Evolutionary conservation across 2,888 invertebrate species (phyloP), one percentile per base, ranked within the genome.

Genomic region (Chymomyza procnemis): DNA sequence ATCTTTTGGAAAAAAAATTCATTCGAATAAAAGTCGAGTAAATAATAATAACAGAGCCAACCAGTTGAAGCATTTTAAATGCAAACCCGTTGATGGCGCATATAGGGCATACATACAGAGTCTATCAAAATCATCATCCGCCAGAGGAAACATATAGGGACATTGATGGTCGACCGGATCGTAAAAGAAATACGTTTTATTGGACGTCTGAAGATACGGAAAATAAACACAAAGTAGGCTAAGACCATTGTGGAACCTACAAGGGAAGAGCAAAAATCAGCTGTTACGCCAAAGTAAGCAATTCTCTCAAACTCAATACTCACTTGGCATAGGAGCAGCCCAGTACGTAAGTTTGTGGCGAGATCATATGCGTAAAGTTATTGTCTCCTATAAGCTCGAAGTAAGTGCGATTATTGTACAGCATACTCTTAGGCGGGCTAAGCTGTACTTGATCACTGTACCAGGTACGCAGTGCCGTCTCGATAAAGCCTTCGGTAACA

Each of bases 341-440:
- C 18, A 61, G 18, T 9, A 26, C 18, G 4, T 26, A 18, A 8
- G 52, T 54, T 8, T 30, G 21, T 9, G 61, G 18, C 6, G 14
- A 26, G 4, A 61, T 22, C 3, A 61, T 50, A 21, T 61, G 61
- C n/a, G 61, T 61, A 30, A 61, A 61, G 22, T 61, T 61, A 18
- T 61, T 61, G 1, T 61, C 52, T 18, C 61, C 61, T 6, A 34
- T 18, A 12, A 60, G n/a, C 47, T 18, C n/a, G 14, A 48, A n/a
- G 26, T 18, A 60, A 1, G 22, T 21, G 0, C 4, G 21, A 19
- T 60, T 60, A 1, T 50, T 9, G 8, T 21, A 54, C 21, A 12
- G 1, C 18, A 22, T 54, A 18, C 1, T 3, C 9, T 19, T 48
- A 47, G 60, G 60, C 5, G 0, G 12, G 3, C 12, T 47, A 2